Base-by-base conservation (phyloP, 2,797 vertebrate genomes). In the Serranus cabrilla region DNA sequence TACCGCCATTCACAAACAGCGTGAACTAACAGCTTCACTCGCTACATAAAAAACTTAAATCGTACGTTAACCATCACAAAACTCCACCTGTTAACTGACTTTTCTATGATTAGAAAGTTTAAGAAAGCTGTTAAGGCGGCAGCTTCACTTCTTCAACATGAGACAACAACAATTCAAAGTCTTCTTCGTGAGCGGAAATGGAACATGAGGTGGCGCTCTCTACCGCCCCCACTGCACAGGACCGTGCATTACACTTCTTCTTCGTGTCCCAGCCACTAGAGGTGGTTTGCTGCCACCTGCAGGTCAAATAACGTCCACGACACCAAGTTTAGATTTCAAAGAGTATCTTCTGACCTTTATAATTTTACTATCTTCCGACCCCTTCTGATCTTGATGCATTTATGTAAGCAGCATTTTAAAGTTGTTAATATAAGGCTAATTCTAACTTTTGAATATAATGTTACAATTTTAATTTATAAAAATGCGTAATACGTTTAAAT, bases 81-180 rank as follows among this genome's bases (percentile, higher is more conserved):
- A 17, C 21, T 9, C 0, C 5, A 11, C 4, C 2, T 4, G 4
- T 11, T 59, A 9, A 16, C 0, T 7, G 21, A 17, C 5, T 37
- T 0, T 12, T 43, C 42, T 3, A 2, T 16, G 8, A 2, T 20
- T 25, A 17, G 9, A 40, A 4, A 13, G 9, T 1, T 20, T 23
- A 34, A 8, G 7, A 60, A 73, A 39, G 11, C 0, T 55, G 14
- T 37, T n/a, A 9, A 18, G 8, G 5, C 0, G 4, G 3, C 13
- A n/a, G 11, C 0, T 66, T 74, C 2, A 57, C 25, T 63, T 21
- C 16, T 9, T 65, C 27, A n/a, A 71, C 20, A 64, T 18, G n/a
- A 64, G 16, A 74, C 23, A 49, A 59, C 69, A 71, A 81, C 71
- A 68, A 64, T 85, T 86, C 61, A 70, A 88, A 87, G 60, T 58